Conservation (phyloP, 2,888 invertebrate species). For the Colletes collaris region DNA sequence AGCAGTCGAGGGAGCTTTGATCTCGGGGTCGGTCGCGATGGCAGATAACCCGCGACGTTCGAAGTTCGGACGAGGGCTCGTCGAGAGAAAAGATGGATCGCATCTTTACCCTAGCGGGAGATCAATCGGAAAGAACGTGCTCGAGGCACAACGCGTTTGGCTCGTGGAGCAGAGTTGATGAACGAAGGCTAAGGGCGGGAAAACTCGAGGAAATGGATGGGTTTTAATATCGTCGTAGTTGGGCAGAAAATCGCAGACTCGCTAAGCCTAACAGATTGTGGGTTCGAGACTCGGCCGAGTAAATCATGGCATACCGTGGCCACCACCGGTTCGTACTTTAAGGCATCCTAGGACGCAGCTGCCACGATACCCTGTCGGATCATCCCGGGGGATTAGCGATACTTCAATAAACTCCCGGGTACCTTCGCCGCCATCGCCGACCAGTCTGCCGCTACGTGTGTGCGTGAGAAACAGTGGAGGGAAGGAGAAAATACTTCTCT, state of each 20-base stretch:
- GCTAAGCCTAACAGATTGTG: conserved; percentile 81
- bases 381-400: conserved; percentile 77
- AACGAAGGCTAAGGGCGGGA: conserved; percentile 15
- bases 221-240: conserved; percentile 76
- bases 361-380: conserved; percentile 73
- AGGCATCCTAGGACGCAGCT: conserved; percentile 76
- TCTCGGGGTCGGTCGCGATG: conserved; percentile 4
- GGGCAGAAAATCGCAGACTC: conserved; percentile 69
- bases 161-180: conserved; percentile 31
- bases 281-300: conserved; percentile 78
- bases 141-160: background rate
- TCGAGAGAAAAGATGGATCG: conserved; percentile 30
- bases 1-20: background rate
- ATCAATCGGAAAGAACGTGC: conserved; percentile 37
- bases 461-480: background rate
- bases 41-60: conserved; percentile 21
- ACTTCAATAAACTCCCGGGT: conserved; percentile 76
- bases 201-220: conserved; percentile 74
- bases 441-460: conserved; percentile 19
- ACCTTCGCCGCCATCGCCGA: conserved; percentile 51
- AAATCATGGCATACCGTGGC: conserved; percentile 77
- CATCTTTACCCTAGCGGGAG: conserved; percentile 17
- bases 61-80: conserved; percentile 18
- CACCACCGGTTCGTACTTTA: conserved; percentile 72
- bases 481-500: background rate